Conservation (phyloP, 2,797 vertebrate species). For the Anguilla anguilla region DNA sequence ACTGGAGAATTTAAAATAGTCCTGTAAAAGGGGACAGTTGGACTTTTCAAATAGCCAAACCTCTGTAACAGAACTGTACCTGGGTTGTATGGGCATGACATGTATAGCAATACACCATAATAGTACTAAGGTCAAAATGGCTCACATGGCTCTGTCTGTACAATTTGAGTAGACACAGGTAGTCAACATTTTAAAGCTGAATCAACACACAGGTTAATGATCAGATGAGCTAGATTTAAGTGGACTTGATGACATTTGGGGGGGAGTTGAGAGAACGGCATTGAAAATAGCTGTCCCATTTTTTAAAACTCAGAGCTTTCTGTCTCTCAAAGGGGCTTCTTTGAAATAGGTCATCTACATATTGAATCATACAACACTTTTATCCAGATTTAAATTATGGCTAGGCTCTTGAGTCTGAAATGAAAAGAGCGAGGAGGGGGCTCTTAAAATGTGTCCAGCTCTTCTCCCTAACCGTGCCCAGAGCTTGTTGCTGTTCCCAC, state of each 20-base stretch:
- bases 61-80: not conserved
- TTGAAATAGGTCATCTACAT: slow-evolving; percentile 58
- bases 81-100: not conserved
- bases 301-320: slow-evolving; percentile 38
- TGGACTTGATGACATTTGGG: slow-evolving; percentile 13
- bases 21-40: not conserved
- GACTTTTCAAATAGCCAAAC: not conserved
- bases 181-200: slow-evolving; percentile 9
- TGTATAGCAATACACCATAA: not conserved
- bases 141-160: not conserved
- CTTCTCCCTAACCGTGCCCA: not conserved
- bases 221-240: slow-evolving; percentile 46
- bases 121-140: not conserved
- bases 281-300: slow-evolving; percentile 68
- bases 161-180: not conserved
- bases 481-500: not conserved
- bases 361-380: slow-evolving; percentile 36
- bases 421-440: not conserved
- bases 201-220: slow-evolving; percentile 6
- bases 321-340: slow-evolving; percentile 54
- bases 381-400: slow-evolving; percentile 7
- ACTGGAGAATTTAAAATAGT: too few relatives aligned
- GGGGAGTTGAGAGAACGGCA: slow-evolving; percentile 31
- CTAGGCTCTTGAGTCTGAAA: slow-evolving; percentile 22
- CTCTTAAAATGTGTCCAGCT: slow-evolving; percentile 2